Percentiles rank a stretch among this genome's conserved stretches.
Evolutionary conservation across 2,113 vertebrate species (phyloP).

Genomic region (Stomatorhinus ivindoensis): DNA sequence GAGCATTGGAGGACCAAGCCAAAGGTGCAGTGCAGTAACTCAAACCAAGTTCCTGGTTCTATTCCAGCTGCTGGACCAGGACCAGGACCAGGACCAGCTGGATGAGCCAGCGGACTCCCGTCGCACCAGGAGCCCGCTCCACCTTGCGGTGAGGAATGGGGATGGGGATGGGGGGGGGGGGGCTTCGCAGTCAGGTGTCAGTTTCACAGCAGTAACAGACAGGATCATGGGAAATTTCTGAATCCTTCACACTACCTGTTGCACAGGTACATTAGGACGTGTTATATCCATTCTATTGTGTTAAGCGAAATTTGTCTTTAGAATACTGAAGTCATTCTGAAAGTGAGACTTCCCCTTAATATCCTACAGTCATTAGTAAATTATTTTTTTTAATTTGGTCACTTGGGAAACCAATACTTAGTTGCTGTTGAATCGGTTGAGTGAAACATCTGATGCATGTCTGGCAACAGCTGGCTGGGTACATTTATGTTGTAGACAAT

Average conservation of each 20-base stretch:
- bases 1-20: background rate
- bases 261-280: background rate
- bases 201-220: background rate
- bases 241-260: background rate
- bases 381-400: background rate
- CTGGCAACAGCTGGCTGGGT: background rate
- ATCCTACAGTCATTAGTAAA: background rate
- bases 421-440: background rate
- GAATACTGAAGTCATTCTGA: background rate
- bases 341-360: background rate
- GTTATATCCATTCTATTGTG: background rate
- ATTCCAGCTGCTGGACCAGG: constrained; percentile 80
- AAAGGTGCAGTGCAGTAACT: background rate
- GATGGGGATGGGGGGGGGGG: background rate
- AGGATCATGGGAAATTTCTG: background rate
- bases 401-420: background rate
- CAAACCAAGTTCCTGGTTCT: constrained; percentile 26
- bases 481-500: background rate
- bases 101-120: constrained; percentile 66
- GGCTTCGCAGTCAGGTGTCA: background rate
- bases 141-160: constrained; percentile 79
- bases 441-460: background rate
- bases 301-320: background rate
- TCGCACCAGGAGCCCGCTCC: constrained; percentile 79
- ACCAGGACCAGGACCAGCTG: constrained; percentile 67